These are phyloP conservation scores for Petroica traversi DNA, from an alignment of 2,113 vertebrate genomes.

Conservation along the genomic window DNA sequence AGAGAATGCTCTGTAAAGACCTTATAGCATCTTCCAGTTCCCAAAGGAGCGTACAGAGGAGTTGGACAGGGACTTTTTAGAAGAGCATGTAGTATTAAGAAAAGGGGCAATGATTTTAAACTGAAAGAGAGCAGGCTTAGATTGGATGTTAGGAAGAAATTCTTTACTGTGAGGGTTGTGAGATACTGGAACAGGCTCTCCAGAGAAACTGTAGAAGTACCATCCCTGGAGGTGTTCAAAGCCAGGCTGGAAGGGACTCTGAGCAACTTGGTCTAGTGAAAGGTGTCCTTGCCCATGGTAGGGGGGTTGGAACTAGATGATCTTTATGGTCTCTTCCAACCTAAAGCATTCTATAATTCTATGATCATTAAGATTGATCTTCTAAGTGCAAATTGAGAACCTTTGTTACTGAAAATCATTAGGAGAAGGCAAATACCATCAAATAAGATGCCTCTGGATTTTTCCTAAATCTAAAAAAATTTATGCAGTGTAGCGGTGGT, in stretches of 20 bases:
- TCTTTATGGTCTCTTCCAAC: not conserved
- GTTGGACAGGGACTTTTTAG: not conserved
- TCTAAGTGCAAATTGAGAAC: not conserved
- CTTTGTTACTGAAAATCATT: not conserved
- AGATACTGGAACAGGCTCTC: not conserved
- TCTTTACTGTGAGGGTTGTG: not conserved
- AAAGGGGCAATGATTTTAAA: not conserved
- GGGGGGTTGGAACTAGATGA: rapidly evolving
- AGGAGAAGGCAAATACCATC: not conserved
- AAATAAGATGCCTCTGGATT: not conserved
- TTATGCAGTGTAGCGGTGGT: too few species aligned
- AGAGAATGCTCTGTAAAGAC: not conserved
- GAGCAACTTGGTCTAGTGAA: not conserved
- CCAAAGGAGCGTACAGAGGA: not conserved
- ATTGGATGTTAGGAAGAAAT: not conserved
- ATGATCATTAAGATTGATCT: not conserved
- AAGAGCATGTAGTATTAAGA: not conserved
- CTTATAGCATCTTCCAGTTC: too few species aligned
- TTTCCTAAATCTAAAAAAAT: not conserved
- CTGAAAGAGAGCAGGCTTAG: not conserved
- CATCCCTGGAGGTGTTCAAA: not conserved
- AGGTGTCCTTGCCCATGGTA: not conserved
- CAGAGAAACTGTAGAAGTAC: too few species aligned
- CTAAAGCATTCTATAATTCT: not conserved
- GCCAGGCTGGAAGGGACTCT: not conserved